Evolutionary conservation across 2,797 vertebrate genomes (phyloP), one percentile per base, ranked within the genome.

Genomic region (Iguana delicatissima): DNA sequence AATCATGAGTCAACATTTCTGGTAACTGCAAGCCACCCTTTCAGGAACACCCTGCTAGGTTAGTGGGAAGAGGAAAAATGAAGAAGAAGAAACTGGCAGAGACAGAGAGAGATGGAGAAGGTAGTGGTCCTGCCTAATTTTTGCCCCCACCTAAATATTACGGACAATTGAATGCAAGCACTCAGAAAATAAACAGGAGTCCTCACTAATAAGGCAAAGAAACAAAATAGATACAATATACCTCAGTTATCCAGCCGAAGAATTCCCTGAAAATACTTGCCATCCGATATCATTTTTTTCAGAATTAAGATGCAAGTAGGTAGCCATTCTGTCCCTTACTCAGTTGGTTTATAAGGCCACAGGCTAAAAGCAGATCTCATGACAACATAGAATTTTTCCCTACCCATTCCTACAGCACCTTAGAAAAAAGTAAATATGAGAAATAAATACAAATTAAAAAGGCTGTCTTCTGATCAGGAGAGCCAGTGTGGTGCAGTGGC

Each of bases 201-300:
- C 52, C 80, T 18, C 29, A 10, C 14, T 8, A 13, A 16, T 59
- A 32, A 55, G n/a, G 18, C 59, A 59, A 81, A 35, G 5, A 55
- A 57, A 59, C 2, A 20, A 81, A 81, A 20, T 22, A 57, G 0
- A n/a, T 81, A 35, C 24, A 0, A 2, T 84, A 83, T 0, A 0
- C 69, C 10, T 0, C 0, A n/a, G 89, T 84, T 80, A 0, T 0
- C 29, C 80, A 29, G 35, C 62, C 7, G 20, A 76, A 59, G 20
- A 59, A 8, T 52, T 52, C 52, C 52, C 52, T 52, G 59, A 20
- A 62, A 20, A 18, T 52, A 72, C 26, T 52, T 52, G 46, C 18
- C 42, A 29, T 50, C 32, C 20, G 42, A 52, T 46, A 84, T 6
- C n/a, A 35, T 52, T 57, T 81, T n/a, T 64, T 67, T 64, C 82